These are phyloP conservation scores for Oligia latruncula DNA, from an alignment of 2,888 invertebrate species.

Conservation along the genomic window DNA sequence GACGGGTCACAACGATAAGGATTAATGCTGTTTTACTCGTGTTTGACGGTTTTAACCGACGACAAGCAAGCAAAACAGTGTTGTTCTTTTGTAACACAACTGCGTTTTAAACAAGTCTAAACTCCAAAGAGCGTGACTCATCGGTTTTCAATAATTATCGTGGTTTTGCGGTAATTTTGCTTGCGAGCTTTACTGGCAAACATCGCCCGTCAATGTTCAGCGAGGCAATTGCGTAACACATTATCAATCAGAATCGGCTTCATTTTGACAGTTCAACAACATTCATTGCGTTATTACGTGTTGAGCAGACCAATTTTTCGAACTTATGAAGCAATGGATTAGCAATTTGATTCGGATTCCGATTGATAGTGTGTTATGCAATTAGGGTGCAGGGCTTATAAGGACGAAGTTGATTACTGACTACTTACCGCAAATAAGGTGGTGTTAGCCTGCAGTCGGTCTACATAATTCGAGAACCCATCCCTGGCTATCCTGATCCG, in stretches of 20 bases:
- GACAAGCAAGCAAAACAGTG: neutral
- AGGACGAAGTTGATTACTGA: neutral
- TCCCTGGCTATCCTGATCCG: slow-evolving; percentile 96
- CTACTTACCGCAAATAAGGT: slow-evolving; percentile 95
- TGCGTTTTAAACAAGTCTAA: neutral
- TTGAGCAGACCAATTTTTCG: too few species aligned
- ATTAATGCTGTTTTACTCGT: neutral
- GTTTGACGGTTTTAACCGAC: neutral
- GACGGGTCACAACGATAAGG: neutral
- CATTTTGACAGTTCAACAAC: too few species aligned
- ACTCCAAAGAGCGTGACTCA: neutral
- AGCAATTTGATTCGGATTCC: too few species aligned
- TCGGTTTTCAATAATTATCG: neutral
- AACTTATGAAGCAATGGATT: too few species aligned
- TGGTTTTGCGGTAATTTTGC: neutral
- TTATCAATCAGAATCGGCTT: too few species aligned
- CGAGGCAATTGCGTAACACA: too few species aligned
- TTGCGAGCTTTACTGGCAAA: neutral
- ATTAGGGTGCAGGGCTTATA: neutral
- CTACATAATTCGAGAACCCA: slow-evolving; percentile 96
- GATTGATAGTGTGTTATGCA: too few species aligned
- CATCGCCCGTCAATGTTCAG: neutral
- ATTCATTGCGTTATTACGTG: too few species aligned
- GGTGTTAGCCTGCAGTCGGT: slow-evolving; percentile 96
- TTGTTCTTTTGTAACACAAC: neutral